phyloP scores from a whole-genome alignment of 2,797 vertebrate species.

The Sebastiscus tertius region DNA sequence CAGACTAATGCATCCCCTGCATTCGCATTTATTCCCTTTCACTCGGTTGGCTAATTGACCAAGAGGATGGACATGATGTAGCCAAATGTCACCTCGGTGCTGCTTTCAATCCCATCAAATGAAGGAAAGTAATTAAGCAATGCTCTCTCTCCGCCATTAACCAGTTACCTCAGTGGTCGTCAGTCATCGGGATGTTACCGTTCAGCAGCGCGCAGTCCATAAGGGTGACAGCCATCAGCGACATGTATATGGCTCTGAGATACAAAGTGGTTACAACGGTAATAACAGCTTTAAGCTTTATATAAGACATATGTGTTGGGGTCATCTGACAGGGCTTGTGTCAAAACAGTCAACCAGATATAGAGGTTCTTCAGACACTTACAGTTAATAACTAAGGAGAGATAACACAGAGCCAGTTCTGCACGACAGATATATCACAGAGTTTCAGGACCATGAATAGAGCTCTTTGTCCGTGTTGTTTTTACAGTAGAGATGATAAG shows the following conservation, averaged over 20 bases:
- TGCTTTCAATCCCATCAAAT: slow-evolving; percentile 56
- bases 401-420: background rate
- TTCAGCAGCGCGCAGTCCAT: slow-evolving; percentile 23
- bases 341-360: background rate
- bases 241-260: slow-evolving; percentile 9
- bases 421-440: background rate
- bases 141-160: slow-evolving; percentile 59
- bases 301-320: background rate
- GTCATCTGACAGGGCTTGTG: background rate
- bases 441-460: background rate
- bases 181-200: slow-evolving; percentile 41
- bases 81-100: slow-evolving; percentile 57
- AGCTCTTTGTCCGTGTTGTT: background rate
- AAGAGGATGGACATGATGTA: slow-evolving; percentile 59
- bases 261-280: slow-evolving; percentile 26
- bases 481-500: background rate
- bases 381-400: background rate
- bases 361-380: background rate
- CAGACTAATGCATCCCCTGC: slow-evolving; percentile 44
- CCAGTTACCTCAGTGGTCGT: slow-evolving; percentile 59
- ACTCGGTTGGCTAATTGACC: slow-evolving; percentile 64
- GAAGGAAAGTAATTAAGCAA: slow-evolving; percentile 69
- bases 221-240: slow-evolving; percentile 19
- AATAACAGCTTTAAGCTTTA: slow-evolving; percentile 28
- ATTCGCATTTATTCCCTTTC: slow-evolving; percentile 45